Conservation (phyloP, 2,113 vertebrate species). For the Cavia porcellus region DNA sequence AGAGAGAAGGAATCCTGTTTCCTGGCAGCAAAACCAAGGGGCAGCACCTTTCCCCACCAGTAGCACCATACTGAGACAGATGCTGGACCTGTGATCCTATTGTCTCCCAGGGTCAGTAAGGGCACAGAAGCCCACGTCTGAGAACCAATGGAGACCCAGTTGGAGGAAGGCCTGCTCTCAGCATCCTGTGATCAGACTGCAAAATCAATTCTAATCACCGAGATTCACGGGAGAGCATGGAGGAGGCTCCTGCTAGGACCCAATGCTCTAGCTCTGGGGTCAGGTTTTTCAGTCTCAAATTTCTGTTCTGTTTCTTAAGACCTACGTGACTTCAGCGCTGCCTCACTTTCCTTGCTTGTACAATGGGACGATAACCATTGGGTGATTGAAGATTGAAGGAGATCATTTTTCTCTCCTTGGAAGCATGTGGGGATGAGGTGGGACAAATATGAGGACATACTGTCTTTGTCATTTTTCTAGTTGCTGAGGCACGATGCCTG, state of each 20-base stretch:
- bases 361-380: neutral
- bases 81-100: accelerated
- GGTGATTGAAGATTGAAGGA: neutral
- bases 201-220: neutral
- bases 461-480: neutral
- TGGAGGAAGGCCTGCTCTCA: neutral
- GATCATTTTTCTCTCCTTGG: neutral
- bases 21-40: no score
- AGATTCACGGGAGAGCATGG: neutral
- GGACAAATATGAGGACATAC: neutral
- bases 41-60: neutral
- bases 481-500: neutral
- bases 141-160: neutral
- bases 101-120: neutral
- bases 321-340: neutral
- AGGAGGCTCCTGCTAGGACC: neutral
- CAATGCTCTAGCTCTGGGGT: neutral
- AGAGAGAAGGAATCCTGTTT: neutral
- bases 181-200: neutral
- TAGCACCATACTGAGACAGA: neutral
- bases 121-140: accelerated
- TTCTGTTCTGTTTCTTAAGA: neutral
- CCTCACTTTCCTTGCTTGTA: neutral
- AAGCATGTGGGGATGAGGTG: neutral
- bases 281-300: neutral